Evolutionary conservation across 2,888 invertebrate species (phyloP).

Genomic region (Lathronympha strigana): DNA sequence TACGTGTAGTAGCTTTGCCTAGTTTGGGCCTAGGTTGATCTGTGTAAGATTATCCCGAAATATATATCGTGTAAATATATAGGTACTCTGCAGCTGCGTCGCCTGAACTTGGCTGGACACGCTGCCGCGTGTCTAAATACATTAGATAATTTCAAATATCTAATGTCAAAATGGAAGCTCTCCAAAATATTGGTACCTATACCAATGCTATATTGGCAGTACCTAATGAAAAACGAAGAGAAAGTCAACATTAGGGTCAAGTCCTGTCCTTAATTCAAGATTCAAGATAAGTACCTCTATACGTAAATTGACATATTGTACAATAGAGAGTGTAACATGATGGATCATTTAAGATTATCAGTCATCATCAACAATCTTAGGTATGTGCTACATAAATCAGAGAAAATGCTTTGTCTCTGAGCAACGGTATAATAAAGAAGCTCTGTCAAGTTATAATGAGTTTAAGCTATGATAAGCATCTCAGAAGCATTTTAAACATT

Average conservation of each 20-base stretch:
- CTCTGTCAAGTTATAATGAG: constrained; percentile 10
- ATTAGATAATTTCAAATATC: too few species aligned
- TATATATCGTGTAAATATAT: too few species aligned
- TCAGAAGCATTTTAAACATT: not conserved
- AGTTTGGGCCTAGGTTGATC: too few species aligned
- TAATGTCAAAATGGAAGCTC: too few species aligned
- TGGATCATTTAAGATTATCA: constrained; percentile 5
- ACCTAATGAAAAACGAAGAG: not conserved
- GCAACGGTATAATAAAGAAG: not conserved
- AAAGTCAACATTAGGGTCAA: not conserved
- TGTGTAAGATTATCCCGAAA: too few species aligned
- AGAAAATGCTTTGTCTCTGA: not conserved
- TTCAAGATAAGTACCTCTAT: constrained; percentile 8
- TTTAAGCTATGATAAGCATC: constrained; percentile 11
- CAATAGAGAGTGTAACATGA: constrained; percentile 1
- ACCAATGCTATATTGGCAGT: too few species aligned
- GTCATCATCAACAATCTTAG: not conserved
- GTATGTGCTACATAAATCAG: not conserved
- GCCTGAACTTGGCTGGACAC: too few species aligned
- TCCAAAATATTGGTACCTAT: too few species aligned
- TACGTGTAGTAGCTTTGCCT: too few species aligned
- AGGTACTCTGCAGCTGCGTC: too few species aligned
- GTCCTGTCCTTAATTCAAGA: constrained; percentile 13
- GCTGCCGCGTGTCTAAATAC: too few species aligned
- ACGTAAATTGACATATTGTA: not conserved